A percentile compares a stretch with the other conserved stretches of the same genome.
These are phyloP conservation scores for Melipona quadrifasciata DNA, from an alignment of 1,140 invertebrate genomes.

Conservation along the genomic window DNA sequence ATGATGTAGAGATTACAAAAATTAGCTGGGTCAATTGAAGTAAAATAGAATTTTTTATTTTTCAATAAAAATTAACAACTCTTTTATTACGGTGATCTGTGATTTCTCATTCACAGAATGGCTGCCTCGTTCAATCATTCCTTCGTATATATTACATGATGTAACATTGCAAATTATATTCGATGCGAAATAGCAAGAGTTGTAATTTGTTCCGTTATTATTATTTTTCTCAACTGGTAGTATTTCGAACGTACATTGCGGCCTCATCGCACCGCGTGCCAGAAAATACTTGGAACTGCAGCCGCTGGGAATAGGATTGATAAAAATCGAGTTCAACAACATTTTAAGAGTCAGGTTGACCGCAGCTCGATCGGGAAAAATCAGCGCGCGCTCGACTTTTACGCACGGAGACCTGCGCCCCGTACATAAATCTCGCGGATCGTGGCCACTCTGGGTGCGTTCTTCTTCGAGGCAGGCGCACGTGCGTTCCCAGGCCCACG, in stretches of 20 bases:
- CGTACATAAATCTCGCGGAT: slow-evolving; percentile 33
- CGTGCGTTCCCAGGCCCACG: slow-evolving; percentile 53
- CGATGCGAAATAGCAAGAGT: too few relatives aligned
- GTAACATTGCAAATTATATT: too few relatives aligned
- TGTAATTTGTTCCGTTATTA: too few relatives aligned
- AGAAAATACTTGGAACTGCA: neutral
- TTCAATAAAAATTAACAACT: neutral
- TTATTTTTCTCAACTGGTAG: too few relatives aligned
- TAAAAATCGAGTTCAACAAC: neutral
- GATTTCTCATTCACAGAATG: too few relatives aligned
- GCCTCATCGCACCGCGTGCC: neutral
- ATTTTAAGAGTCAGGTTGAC: neutral
- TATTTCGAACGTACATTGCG: too few relatives aligned
- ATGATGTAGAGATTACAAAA: neutral
- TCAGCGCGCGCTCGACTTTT: slow-evolving; percentile 35
- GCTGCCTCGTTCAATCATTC: neutral
- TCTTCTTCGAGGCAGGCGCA: slow-evolving; percentile 26
- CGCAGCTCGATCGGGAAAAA: neutral
- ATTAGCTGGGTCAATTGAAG: neutral
- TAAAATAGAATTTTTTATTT: too few relatives aligned
- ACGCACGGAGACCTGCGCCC: slow-evolving; percentile 19
- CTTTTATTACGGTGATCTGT: neutral
- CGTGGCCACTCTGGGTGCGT: slow-evolving; percentile 8
- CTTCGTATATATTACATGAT: too few relatives aligned
- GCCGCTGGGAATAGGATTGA: neutral